phyloP scores from a whole-genome alignment of 2,888 invertebrate species.

The Seira ritae region DNA sequence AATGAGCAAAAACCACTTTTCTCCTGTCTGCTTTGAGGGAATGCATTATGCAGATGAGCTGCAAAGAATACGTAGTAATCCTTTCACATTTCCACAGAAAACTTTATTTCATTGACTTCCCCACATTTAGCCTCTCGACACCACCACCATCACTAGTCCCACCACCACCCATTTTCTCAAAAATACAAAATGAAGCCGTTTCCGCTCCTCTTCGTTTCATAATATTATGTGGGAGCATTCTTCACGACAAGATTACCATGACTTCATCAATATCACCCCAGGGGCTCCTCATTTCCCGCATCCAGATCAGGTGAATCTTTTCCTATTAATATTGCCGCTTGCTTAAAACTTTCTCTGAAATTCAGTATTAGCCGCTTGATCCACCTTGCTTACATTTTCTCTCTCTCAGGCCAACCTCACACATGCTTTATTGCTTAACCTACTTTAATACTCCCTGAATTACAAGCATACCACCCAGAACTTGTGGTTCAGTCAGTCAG shows the following conservation, averaged over 20 bases:
- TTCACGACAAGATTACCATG: slow-evolving; percentile 67
- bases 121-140: too few species aligned
- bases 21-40: too few species aligned
- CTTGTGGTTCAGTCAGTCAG: too few species aligned
- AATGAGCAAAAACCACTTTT: too few species aligned
- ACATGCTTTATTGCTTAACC: background rate
- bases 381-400: slow-evolving; percentile 19
- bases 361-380: background rate
- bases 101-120: too few species aligned
- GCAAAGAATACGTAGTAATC: too few species aligned
- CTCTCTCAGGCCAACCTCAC: too few species aligned
- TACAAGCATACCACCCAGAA: too few species aligned
- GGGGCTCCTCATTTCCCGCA: slow-evolving; percentile 65
- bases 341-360: slow-evolving; percentile 26
- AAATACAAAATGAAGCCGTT: slow-evolving; percentile 1
- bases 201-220: slow-evolving; percentile 24
- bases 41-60: too few species aligned
- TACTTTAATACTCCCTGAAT: background rate
- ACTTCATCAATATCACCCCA: slow-evolving; percentile 72
- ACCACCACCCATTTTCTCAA: slow-evolving; percentile 8
- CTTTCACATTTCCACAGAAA: too few species aligned
- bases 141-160: too few species aligned
- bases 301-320: slow-evolving; percentile 45
- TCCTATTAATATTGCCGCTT: slow-evolving; percentile 13
- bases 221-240: slow-evolving; percentile 39